Base-by-base conservation (phyloP, 2,888 invertebrate genomes). In the Pegoplata infirma region DNA sequence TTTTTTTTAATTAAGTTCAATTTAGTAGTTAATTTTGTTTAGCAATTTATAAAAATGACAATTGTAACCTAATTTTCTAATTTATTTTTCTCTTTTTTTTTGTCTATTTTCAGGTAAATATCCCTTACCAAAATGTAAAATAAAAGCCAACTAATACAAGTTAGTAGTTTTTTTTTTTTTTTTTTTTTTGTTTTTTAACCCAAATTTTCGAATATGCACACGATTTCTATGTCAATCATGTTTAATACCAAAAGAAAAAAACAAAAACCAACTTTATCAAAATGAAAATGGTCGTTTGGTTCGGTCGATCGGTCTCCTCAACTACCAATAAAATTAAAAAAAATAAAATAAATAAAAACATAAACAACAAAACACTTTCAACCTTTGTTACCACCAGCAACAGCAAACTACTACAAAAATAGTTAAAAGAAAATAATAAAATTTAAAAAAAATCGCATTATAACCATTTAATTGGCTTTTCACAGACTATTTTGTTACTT, bases 161-260 rank as follows among this genome's bases (percentile, higher is more conserved):
- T 46, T 51, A 21, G 51, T 51, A 46, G 23, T 44, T n/a, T 44
- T 17, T 16, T 44, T 44, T 14, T 46, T 10, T 36, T n/a, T 7
- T 19, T 28, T 2, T 51, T 19, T 51, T 19, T 5, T 23, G 12
- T 25, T 3, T 44, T 12, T 71, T 76, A 77, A 67, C 76, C 76
- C 23, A 72, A 72, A 72, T 76, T 55, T 25, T 56, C 49, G 36
- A 46, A 25, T 69, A 71, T 76, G 32, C 71, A 71, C 66, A 71
- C 63, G 76, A 72, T 77, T 77, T 77, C 72, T 72, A 77, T 77
- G 76, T 77, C 76, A 77, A 72, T 77, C 76, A 77, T 61, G 67
- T 19, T 16, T 71, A 66, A 71, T 53, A 36, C 36, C 17, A 67
- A 64, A 58, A n/a, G n/a, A n/a, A n/a, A n/a, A n/a, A n/a, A n/a